Base-by-base conservation (phyloP, 2,797 vertebrate species). In the Petrocephalus schoutedeni region DNA sequence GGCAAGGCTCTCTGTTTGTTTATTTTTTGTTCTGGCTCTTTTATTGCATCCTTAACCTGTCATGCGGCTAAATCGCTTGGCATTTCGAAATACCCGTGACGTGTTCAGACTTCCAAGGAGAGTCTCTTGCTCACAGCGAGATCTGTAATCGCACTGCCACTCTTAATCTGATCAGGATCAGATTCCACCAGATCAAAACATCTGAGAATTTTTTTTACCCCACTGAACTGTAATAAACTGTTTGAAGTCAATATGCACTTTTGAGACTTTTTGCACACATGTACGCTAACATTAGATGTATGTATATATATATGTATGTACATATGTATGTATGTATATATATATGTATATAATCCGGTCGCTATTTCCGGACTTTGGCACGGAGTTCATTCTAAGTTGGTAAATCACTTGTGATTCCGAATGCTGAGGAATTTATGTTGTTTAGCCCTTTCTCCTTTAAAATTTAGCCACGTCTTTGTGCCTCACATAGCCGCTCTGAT, bases 31-130 rank as follows among this genome's bases (percentile, higher is more conserved):
- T 49, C 74, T 49, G 36, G 16, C 74, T n/a, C 3, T 88, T 84
- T 84, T 85, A 85, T 88, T 88, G 71, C 64, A 54, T 57, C 49
- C 51, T 54, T 85, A 88, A 88, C 61, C 59, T 71, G 59, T 85
- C 87, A 85, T 19, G 59, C 21, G 36, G 5, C 49, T 74, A 74
- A 56, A 71, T 85, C 3, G 49, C 41, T 36, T 32, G 87, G 74
- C 91, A 89, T 90, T 91, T 91, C 83, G 89, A 91, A 88, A 87
- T 64, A 85, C 83, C 84, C 58, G 85, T 84, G 58, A 51, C 85
- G 87, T 83, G 84, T 6, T 77, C 45, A 74, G 41, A 58, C 59
- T 89, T 64, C 88, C 71, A 80, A 86, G 86, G 58, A 54, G 84
- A 89, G 89, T 86, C n/a, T 84, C 36, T 83, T 23, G 21, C 10